phyloP scores from a whole-genome alignment of 2,113 vertebrate genomes.

The Triplophysa dalaica region DNA sequence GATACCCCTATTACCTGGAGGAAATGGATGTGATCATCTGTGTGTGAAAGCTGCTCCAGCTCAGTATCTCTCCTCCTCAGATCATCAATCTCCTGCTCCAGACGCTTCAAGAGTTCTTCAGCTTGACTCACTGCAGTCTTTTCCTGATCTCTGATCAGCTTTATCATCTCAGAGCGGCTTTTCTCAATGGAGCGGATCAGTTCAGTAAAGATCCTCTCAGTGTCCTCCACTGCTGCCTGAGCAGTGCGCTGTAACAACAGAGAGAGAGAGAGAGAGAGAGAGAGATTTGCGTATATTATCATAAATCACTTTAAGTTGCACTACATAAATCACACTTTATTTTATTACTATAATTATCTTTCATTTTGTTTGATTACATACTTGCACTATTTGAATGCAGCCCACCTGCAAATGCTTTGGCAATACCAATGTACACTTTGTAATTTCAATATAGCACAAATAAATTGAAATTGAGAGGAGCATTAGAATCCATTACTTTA shows the following conservation, averaged over 20 bases:
- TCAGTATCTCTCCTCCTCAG: conserved; percentile 48
- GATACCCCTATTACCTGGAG: conserved; percentile 35
- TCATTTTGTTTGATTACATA: too few species aligned
- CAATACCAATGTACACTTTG: too few species aligned
- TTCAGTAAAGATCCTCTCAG: conserved; percentile 48
- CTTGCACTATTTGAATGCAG: too few species aligned
- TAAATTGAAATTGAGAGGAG: too few species aligned
- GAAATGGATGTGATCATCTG: conserved; percentile 43
- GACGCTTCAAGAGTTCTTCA: neutral
- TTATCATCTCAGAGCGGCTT: conserved; percentile 44
- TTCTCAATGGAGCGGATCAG: conserved; percentile 47
- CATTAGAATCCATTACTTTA: too few species aligned
- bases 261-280: neutral
- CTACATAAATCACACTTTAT: too few species aligned
- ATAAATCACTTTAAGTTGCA: too few species aligned
- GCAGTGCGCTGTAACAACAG: conserved; percentile 32
- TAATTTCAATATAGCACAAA: too few species aligned
- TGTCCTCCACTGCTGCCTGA: conserved; percentile 46
- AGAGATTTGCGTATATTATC: too few species aligned
- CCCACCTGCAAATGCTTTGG: too few species aligned
- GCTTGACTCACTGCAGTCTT: conserved; percentile 25
- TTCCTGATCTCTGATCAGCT: conserved; percentile 44
- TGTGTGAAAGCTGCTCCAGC: conserved; percentile 49
- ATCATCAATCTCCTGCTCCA: conserved; percentile 48
- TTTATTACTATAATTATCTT: too few species aligned